phyloP scores from a whole-genome alignment of 2,888 invertebrate genomes.

The Apamea monoglypha region DNA sequence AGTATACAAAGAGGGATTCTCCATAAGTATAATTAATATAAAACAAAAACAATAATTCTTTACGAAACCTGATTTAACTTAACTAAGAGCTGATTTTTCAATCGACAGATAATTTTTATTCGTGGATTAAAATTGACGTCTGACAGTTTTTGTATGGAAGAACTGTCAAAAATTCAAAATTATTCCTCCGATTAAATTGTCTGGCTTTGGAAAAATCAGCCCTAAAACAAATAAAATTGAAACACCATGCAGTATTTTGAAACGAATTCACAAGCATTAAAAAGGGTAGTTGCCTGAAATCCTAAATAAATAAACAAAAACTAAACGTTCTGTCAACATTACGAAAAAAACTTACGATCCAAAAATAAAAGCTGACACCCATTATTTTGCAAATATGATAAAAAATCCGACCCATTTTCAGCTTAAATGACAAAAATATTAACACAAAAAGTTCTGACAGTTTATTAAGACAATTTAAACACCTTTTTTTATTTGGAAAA shows the following conservation, averaged over 20 bases:
- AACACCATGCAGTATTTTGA: not conserved
- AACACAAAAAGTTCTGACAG: constrained; percentile 32
- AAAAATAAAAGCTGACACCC: constrained; percentile 17
- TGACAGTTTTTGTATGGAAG: too few species aligned
- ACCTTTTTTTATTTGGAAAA: constrained; percentile 49
- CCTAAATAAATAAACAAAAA: constrained; percentile 33
- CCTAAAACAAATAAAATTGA: not conserved
- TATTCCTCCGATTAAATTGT: too few species aligned
- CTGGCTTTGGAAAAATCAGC: too few species aligned
- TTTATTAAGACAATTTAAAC: constrained; percentile 47
- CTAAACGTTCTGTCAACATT: constrained; percentile 6
- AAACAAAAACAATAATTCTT: not conserved
- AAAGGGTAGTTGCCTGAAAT: not conserved
- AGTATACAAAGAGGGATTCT: too few species aligned
- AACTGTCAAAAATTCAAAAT: too few species aligned
- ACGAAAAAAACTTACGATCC: constrained; percentile 51
- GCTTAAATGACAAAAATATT: constrained; percentile 11
- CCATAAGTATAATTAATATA: not conserved
- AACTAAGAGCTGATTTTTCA: too few species aligned
- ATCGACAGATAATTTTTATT: too few species aligned
- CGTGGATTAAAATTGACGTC: too few species aligned
- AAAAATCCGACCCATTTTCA: constrained; percentile 12
- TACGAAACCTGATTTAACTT: too few species aligned
- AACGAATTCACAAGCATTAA: constrained; percentile 1
- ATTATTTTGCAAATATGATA: constrained; percentile 14